A percentile compares a stretch with the other conserved stretches of the same genome.
phyloP scores from a whole-genome alignment of 2,888 invertebrate species.

The Cylindroiulus punctatus region DNA sequence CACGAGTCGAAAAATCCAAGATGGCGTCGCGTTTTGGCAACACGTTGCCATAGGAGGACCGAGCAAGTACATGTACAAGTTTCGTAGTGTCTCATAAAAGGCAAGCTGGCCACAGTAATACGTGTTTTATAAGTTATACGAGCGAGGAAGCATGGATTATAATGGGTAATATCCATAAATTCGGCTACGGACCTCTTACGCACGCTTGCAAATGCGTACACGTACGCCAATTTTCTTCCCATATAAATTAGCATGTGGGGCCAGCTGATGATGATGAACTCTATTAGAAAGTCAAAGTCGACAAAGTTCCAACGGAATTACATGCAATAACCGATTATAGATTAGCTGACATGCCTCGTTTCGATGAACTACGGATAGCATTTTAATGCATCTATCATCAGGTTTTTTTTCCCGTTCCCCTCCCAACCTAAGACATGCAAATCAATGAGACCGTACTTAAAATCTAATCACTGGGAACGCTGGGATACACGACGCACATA shows the following conservation, averaged over 20 bases:
- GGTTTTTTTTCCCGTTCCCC: slow-evolving; percentile 28
- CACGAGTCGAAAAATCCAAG: slow-evolving; percentile 2
- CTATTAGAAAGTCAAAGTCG: slow-evolving; percentile 44
- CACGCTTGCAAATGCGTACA: slow-evolving; percentile 17
- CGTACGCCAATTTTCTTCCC: slow-evolving; percentile 47
- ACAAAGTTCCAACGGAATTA: slow-evolving; percentile 38
- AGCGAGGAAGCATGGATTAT: slow-evolving; percentile 45
- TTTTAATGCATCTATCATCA: slow-evolving; percentile 45
- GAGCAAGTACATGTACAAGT: neutral
- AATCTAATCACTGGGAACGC: slow-evolving; percentile 44
- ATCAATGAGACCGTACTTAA: slow-evolving; percentile 47
- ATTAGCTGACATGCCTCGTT: slow-evolving; percentile 47
- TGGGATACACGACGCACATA: neutral
- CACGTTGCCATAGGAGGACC: neutral
- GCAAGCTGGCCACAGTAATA: slow-evolving; percentile 52
- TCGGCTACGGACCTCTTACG: neutral
- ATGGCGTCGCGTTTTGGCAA: slow-evolving; percentile 12
- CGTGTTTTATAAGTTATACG: slow-evolving; percentile 48
- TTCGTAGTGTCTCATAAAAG: slow-evolving; percentile 45
- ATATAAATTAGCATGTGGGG: slow-evolving; percentile 43
- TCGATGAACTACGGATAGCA: slow-evolving; percentile 42
- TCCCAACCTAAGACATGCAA: slow-evolving; percentile 20
- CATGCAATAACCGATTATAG: slow-evolving; percentile 45
- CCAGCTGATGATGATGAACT: slow-evolving; percentile 47
- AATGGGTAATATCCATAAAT: slow-evolving; percentile 47